phyloP scores from a whole-genome alignment of 2,113 vertebrate species.

The Ascaphus truei region DNA sequence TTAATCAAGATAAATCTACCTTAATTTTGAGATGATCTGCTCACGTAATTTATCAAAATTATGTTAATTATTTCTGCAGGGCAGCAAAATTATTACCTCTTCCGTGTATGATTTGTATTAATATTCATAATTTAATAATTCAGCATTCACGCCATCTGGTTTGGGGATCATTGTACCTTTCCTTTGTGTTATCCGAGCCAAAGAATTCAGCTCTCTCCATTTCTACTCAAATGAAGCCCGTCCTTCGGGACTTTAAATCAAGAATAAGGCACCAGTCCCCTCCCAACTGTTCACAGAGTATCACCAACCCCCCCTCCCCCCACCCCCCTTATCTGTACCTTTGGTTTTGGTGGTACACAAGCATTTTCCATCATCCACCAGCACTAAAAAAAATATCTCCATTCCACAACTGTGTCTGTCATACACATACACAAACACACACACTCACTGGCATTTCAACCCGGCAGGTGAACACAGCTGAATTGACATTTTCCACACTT shows the following conservation, averaged over 20 bases:
- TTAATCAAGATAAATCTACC: slow-evolving; percentile 99
- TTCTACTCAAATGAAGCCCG: slow-evolving; percentile 1
- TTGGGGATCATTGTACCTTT: slow-evolving; percentile 56
- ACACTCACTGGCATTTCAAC: slow-evolving; percentile 49
- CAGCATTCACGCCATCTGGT: slow-evolving; percentile 86
- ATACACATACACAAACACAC: slow-evolving; percentile 29
- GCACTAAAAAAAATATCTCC: too few species aligned
- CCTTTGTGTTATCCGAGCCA: slow-evolving; percentile 53
- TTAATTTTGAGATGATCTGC: slow-evolving; percentile 97
- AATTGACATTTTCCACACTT: slow-evolving; percentile 97
- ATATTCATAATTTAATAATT: slow-evolving; percentile 98
- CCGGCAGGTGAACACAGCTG: slow-evolving; percentile 95
- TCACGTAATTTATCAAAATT: slow-evolving; percentile 99
- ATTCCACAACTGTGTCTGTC: slow-evolving; percentile 38
- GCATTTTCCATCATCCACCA: not conserved
- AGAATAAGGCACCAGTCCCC: not conserved
- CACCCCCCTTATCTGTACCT: not conserved
- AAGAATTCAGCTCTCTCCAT: not conserved
- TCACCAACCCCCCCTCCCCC: rapidly evolving
- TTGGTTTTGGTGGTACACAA: not conserved
- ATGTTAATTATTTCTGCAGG: slow-evolving; percentile 99
- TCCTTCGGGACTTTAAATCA: not conserved
- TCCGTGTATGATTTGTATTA: slow-evolving; percentile 97
- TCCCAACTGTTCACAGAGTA: not conserved
- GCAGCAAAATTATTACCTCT: slow-evolving; percentile 98